Base-by-base conservation (phyloP, 2,797 vertebrate genomes). In the Silurus aristotelis region DNA sequence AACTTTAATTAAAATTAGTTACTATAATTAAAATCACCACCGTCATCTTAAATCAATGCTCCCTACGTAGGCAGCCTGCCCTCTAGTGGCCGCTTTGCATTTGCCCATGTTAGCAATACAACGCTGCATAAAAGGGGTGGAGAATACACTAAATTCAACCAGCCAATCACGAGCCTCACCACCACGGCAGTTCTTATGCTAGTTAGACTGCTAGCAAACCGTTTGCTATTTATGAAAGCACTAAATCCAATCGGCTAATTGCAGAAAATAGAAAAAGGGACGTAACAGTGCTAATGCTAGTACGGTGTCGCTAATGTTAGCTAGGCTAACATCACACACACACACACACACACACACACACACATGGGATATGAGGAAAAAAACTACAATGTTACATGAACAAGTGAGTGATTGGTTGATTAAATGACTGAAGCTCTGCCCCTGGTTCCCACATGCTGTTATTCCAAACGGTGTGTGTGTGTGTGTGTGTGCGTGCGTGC, bases 401-500 rank as follows among this genome's bases (percentile, higher is more conserved):
- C 73, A 25, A 58, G 56, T 22, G 10, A 13, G 31, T 78, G 76
- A 43, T 63, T 79, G 77, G 60, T 5, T 13, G 27, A 78, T 79
- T 63, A 14, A 46, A 15, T n/a, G 13, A 43, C 10, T 77, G 58
- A 25, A 75, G 72, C 72, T 25, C 72, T 46, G 14, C 72, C 72
- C 27, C 9, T 31, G 17, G 3, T 58, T 58, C 52, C 58, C 12
- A 7, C 75, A 31, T 0, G 13, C 52, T 9, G 22, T 17, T 75
- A 27, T 55, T 76, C 73, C 73, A 76, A 31, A 56, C 8, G 0
- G 3, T 76, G 15, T 10, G 48, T 56, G 72, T 56, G 48, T 56
- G 73, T 72, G 70, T 72, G 70, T 48, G 70, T 71, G 70, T 71
- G 70, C 52, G 70, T 72, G 70, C n/a, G 70, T 72, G 70, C n/a